Conservation (phyloP, 92 coral and sea anemone species). For the Bergia sp. region DNA sequence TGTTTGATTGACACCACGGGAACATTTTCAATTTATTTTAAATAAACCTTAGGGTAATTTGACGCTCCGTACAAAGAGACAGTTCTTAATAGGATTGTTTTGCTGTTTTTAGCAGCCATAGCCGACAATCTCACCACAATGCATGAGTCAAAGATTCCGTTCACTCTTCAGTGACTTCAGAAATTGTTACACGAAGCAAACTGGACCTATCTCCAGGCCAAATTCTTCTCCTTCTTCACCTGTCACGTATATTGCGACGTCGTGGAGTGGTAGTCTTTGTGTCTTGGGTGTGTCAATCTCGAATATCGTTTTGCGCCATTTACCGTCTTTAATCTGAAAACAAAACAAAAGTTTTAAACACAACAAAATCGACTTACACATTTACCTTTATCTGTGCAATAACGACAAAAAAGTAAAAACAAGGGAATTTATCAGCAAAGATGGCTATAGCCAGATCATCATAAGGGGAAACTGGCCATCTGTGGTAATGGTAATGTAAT, state of each 20-base stretch:
- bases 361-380: neutral
- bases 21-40: slow-evolving; percentile 32
- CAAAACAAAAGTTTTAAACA: neutral
- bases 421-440: neutral
- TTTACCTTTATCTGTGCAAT: neutral
- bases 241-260: slow-evolving; percentile 67
- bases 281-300: slow-evolving; percentile 69
- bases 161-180: neutral
- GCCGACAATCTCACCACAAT: neutral
- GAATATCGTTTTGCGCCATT: slow-evolving; percentile 71
- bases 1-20: neutral
- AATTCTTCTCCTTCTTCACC: slow-evolving; percentile 71
- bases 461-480: too few relatives aligned
- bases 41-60: slow-evolving; percentile 13
- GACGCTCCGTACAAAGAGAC: slow-evolving; percentile 29
- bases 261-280: slow-evolving; percentile 74
- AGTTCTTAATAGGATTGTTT: neutral
- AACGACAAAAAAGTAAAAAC: neutral
- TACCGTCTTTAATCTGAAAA: slow-evolving; percentile 71
- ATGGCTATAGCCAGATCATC: too few relatives aligned
- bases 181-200: slow-evolving; percentile 68
- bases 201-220: slow-evolving; percentile 81
- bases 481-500: too few relatives aligned
- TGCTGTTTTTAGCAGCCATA: neutral
- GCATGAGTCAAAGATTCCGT: neutral